Conservation (phyloP, 1,140 invertebrate species). For the Dendroctonus ponderosae region DNA sequence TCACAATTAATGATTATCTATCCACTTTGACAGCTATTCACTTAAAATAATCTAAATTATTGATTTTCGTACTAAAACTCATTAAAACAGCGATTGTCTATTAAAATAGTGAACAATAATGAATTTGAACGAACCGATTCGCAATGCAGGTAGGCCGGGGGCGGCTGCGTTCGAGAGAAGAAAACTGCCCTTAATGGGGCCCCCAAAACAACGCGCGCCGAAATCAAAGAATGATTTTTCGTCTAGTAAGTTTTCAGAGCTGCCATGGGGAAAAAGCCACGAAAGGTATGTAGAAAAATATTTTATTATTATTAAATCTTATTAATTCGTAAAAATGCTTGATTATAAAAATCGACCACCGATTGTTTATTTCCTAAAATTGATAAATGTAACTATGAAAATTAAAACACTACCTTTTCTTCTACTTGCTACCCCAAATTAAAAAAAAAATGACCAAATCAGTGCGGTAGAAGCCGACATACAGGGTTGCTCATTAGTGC, state of each 20-base stretch:
- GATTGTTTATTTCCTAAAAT: too few species aligned
- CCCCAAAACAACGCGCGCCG: not conserved
- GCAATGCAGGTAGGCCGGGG: not conserved
- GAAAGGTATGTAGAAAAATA: conserved; percentile 2
- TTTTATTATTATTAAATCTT: not conserved
- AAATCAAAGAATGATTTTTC: not conserved
- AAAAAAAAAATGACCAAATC: too few species aligned
- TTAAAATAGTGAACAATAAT: not conserved
- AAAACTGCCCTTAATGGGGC: conserved; percentile 4
- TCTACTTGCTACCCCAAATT: too few species aligned
- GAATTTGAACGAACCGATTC: conserved; percentile 10
- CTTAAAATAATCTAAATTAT: not conserved
- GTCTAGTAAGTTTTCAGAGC: conserved; percentile 7
- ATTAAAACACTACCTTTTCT: too few species aligned
- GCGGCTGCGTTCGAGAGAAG: too few species aligned
- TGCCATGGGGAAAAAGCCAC: conserved; percentile 19
- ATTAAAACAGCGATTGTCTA: not conserved
- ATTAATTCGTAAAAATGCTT: too few species aligned
- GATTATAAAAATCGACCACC: too few species aligned
- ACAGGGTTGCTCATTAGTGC: too few species aligned
- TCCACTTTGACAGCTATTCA: too few species aligned
- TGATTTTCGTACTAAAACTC: not conserved
- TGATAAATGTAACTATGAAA: too few species aligned
- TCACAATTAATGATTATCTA: too few species aligned
- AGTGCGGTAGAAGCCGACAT: too few species aligned